Evolutionary conservation across 1,140 invertebrate genomes (phyloP).

Genomic region (Anoplolepis gracilipes): DNA sequence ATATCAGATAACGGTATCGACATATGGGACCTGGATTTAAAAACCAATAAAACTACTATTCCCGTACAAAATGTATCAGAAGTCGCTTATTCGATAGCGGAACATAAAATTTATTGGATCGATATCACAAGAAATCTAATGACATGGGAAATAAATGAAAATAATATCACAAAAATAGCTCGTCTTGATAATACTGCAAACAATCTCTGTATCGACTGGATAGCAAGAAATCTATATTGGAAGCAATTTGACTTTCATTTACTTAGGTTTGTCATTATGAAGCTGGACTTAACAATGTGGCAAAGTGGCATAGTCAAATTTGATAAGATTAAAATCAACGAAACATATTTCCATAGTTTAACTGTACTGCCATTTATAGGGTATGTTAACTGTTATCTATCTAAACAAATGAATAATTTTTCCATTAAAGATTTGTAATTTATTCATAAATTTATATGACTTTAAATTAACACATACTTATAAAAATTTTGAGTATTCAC

Average conservation of each 20-base stretch:
- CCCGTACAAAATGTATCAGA: conserved; percentile 88
- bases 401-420: neutral
- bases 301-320: conserved; percentile 83
- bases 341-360: no score
- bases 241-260: conserved; percentile 87
- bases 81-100: conserved; percentile 88
- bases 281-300: conserved; percentile 81
- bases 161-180: conserved; percentile 88
- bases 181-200: conserved; percentile 89
- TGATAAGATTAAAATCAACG: no score
- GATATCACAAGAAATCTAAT: conserved; percentile 93
- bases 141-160: conserved; percentile 87
- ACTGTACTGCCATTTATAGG: conserved; percentile 89
- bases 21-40: conserved; percentile 90
- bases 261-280: no score
- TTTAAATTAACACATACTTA: neutral
- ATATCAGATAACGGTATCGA: conserved; percentile 90
- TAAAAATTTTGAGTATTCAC: no score
- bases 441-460: neutral
- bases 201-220: conserved; percentile 93
- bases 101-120: conserved; percentile 93
- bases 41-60: no score
- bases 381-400: conserved; percentile 80
- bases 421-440: neutral
- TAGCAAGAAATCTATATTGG: conserved; percentile 93